Base-by-base conservation (phyloP, 2,113 vertebrate species). In the Empidonax traillii region DNA sequence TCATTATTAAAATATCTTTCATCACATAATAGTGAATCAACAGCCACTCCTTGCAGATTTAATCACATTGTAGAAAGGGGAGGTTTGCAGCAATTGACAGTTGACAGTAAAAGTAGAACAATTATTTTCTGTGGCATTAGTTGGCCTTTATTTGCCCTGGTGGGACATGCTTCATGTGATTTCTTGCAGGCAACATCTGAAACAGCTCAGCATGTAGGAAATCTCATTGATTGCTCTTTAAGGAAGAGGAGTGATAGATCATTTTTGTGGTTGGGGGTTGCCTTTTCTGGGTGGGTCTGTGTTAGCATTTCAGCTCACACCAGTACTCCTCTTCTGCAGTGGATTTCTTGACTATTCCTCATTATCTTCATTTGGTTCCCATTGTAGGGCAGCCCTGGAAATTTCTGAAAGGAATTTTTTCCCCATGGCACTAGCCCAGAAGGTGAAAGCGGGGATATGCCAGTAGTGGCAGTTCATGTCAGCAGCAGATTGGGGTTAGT, bases 341-440 rank as follows among this genome's bases (percentile, higher is more conserved):
- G 11, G 12, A 22, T 78, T 77, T 63, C 43, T 37, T 20, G 35
- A 7, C 28, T 62, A 1, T 30, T 87, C 41, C 14, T 23, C 20
- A 1, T 31, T 25, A 23, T 12, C 13, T 73, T 43, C 1, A 1
- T 37, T 56, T 56, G 18, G 8, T 31, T 77, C 7, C 6, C 0
- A 0, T 15, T 37, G 33, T 13, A 44, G 77, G 17, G 13, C 53
- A 67, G 35, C 35, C 46, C 22, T 53, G n/a, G 37, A 15, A 21
- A 1, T 0, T 37, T 68, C 33, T 18, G 25, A 30, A 25, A 72
- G 76, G 56, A 30, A 28, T 65, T 61, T 76, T 33, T 59, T 84
- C 53, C 39, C 2, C 1, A 0, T 18, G 27, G 2, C 6, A 5
- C 8, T 14, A 72, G 6, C 35, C 35, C 23, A 39, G 56, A 11